These are phyloP conservation scores for Trogon melanurus DNA, from an alignment of 2,113 vertebrate genomes.

Conservation along the genomic window DNA sequence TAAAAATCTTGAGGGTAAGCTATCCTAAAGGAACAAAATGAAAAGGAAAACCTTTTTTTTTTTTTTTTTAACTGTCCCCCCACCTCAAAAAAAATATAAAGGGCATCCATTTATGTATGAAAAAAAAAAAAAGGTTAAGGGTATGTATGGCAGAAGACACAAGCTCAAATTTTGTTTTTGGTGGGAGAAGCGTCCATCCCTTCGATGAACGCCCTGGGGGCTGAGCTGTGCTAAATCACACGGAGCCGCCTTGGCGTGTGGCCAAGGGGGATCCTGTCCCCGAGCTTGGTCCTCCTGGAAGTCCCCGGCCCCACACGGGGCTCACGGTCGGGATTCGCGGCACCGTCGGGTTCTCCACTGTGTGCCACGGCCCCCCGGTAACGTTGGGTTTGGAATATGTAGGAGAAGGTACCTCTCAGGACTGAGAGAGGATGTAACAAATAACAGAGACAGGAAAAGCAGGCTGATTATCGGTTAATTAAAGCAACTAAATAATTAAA, in stretches of 20 bases:
- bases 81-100: not conserved
- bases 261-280: not conserved
- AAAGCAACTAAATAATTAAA: conserved; percentile 67
- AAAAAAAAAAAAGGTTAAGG: not conserved
- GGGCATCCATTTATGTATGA: no score
- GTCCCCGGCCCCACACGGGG: accelerated
- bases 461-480: conserved; percentile 53
- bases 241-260: not conserved
- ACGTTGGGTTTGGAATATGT: not conserved
- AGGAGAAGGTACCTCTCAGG: not conserved
- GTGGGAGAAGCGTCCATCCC: not conserved
- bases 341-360: not conserved
- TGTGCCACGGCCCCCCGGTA: accelerated
- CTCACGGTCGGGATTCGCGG: not conserved
- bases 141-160: not conserved
- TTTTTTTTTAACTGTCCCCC: not conserved
- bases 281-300: not conserved
- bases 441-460: not conserved
- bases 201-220: not conserved
- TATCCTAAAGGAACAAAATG: not conserved
- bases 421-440: not conserved
- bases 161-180: not conserved
- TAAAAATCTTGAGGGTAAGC: not conserved
- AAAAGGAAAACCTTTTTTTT: not conserved
- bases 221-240: not conserved